Conservation (phyloP, 2,113 vertebrate genomes). For the Syrrhaptes paradoxus region DNA sequence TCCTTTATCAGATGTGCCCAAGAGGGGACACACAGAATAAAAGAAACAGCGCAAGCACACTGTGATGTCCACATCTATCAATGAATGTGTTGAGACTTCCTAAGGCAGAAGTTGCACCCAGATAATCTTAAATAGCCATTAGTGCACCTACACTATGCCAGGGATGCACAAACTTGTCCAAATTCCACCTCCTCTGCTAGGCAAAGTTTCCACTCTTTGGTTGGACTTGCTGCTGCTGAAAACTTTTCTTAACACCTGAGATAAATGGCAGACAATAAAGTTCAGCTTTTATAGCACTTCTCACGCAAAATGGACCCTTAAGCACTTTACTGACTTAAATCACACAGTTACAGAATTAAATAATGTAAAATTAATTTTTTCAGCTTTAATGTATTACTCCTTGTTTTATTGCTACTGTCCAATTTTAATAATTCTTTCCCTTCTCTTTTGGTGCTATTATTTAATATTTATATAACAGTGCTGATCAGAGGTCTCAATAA, state of each 20-base stretch:
- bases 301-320: conserved; percentile 29
- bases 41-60: background rate
- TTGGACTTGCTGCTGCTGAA: background rate
- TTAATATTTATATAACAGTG: conserved; percentile 40
- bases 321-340: conserved; percentile 43
- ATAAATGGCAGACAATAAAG: conserved; percentile 59
- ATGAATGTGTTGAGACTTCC: background rate
- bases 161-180: background rate
- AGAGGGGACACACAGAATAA: background rate
- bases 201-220: background rate
- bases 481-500: background rate
- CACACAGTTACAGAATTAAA: conserved; percentile 46
- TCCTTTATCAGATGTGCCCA: background rate
- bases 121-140: background rate
- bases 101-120: background rate
- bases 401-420: conserved; percentile 48
- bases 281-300: conserved; percentile 23
- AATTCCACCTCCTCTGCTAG: background rate
- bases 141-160: background rate
- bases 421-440: conserved; percentile 29
- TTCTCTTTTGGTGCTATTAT: conserved; percentile 21
- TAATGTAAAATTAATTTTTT: conserved; percentile 54
- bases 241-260: conserved; percentile 1
- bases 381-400: conserved; percentile 18
- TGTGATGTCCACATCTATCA: background rate